Percentiles rank a stretch among this genome's conserved stretches.
Conservation (phyloP, 1,140 invertebrate species). For the Penaeus japonicus region DNA sequence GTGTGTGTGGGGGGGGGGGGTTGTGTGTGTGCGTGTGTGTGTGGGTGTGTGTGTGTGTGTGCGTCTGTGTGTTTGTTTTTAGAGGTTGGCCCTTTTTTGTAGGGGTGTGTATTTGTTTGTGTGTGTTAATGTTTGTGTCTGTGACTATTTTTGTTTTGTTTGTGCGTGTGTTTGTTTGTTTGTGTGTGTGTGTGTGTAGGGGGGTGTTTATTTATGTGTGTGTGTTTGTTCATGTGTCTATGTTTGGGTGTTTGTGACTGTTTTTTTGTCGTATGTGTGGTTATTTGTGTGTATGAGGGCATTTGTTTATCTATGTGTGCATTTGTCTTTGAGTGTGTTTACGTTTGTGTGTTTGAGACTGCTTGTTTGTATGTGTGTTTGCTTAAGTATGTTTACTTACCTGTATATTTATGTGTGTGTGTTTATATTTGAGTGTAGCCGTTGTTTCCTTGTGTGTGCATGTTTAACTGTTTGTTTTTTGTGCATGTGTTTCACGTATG, state of each 20-base stretch:
- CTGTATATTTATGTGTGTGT: slow-evolving; percentile 25
- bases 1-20: no score
- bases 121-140: not conserved
- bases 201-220: no score
- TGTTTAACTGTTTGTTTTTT: no score
- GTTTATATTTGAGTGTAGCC: not conserved
- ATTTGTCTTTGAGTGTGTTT: not conserved
- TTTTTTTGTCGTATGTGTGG: no score
- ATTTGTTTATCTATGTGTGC: not conserved
- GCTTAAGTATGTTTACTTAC: slow-evolving; percentile 18
- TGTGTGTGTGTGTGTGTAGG: no score
- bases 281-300: no score
- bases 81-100: no score
- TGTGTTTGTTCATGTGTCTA: no score
- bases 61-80: not conserved
- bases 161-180: not conserved
- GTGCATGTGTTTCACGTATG: no score
- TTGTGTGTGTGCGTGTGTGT: no score
- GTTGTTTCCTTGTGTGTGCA: no score
- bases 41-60: not conserved
- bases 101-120: not conserved
- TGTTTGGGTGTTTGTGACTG: no score
- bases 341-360: not conserved
- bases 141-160: not conserved
- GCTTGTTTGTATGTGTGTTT: slow-evolving; percentile 1